Percentiles rank a stretch among this genome's conserved stretches.
Evolutionary conservation across 2,888 invertebrate genomes (phyloP).

Genomic region (Halocaridina rubra): DNA sequence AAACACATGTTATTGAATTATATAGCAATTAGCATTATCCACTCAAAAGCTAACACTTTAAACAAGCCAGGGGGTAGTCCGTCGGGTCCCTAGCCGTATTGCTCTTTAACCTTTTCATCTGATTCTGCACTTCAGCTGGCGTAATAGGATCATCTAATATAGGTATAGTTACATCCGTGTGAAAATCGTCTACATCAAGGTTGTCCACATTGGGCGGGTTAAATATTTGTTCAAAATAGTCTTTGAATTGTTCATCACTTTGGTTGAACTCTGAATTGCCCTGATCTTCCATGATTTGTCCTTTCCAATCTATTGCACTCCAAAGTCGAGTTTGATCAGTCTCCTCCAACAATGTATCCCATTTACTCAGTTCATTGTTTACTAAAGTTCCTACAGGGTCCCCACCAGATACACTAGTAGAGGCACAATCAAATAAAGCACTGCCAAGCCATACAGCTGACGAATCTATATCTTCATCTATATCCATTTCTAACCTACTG

Average conservation of each 20-base stretch:
- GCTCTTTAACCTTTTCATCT: slow-evolving; percentile 3
- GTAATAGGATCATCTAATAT: slow-evolving; percentile 1
- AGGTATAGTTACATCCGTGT: neutral
- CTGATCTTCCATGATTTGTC: neutral
- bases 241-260: neutral
- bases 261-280: neutral
- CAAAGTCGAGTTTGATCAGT: too few species aligned
- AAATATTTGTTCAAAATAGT: neutral
- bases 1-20: neutral
- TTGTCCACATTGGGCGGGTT: neutral
- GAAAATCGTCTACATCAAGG: neutral
- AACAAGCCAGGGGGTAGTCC: neutral
- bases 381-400: neutral
- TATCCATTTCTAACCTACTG: too few species aligned
- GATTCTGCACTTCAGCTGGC: neutral
- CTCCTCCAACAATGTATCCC: neutral
- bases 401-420: neutral
- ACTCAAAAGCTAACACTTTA: neutral
- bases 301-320: neutral
- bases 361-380: neutral
- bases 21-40: slow-evolving; percentile 16
- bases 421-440: neutral
- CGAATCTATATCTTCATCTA: neutral
- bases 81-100: neutral
- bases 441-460: neutral